Base-by-base conservation (phyloP, 2,797 vertebrate genomes). In the Rhynchonycteris naso region DNA sequence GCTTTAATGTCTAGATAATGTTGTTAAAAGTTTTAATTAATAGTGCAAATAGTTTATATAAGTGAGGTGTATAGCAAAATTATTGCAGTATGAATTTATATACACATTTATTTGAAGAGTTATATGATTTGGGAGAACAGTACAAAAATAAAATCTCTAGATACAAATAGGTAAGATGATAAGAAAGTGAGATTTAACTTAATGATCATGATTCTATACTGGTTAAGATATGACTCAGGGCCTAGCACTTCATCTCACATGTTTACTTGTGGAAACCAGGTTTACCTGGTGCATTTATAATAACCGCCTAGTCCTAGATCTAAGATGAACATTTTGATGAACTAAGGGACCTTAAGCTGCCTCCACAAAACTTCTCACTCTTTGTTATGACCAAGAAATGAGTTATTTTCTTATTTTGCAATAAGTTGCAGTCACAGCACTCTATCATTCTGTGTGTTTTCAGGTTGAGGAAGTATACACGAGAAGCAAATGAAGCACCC, bases 41-140 rank as follows among this genome's bases (percentile, higher is more conserved):
- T 63, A 56, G 56, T 26, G 56, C 30, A 96, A 91, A 90, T 24
- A 88, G n/a, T 85, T 79, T 93, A 79, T 33, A 75, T 47, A 15
- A 78, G 38, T 80, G 43, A 96, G 22, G 4, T 63, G 4, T 68
- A 91, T n/a, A 84, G 43, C 35, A 93, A 94, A 96, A 90, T 94
- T 93, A 79, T 24, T 63, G 13, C 19, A 82, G 15, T 71, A 26
- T n/a, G 65, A 71, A 90, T 81, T 85, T 75, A 91, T 28, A 69
- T 47, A 80, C 1, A 83, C 9, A 88, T 82, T 65, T 33, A 33
- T 68, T 30, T 28, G 24, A 95, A 80, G 33, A 94, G 38, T 82
- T 78, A 88, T 16, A 78, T 76, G 50, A 96, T 88, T 50, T 91
- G 38, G 63, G 61, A 95, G 52, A 90, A 85, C 0, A 76, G n/a